Evolutionary conservation across 64 coral and sea anemone species (phyloP).

Genomic region (Actinia equina): DNA sequence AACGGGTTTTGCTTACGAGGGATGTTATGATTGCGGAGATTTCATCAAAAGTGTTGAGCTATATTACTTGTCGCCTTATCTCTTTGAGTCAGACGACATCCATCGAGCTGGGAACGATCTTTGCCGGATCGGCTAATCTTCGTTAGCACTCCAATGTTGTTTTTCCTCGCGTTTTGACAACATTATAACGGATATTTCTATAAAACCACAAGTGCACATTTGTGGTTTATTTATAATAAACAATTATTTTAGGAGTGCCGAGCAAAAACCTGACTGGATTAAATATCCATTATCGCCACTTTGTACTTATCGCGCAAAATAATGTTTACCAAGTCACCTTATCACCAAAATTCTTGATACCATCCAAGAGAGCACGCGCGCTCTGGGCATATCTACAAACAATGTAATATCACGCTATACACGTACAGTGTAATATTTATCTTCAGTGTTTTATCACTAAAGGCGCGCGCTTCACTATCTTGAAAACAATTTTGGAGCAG

Average conservation of each 20-base stretch:
- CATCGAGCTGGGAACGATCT: neutral
- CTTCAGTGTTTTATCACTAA: no score
- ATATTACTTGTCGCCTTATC: constrained; percentile 24
- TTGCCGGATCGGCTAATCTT: constrained; percentile 1
- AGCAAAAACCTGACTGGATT: neutral
- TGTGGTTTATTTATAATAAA: neutral
- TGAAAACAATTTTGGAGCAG: no score
- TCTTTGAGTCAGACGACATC: neutral
- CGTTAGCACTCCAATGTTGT: neutral
- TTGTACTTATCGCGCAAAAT: neutral
- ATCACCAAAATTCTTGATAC: neutral
- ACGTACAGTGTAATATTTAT: no score
- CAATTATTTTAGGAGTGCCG: neutral
- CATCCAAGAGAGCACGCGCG: neutral
- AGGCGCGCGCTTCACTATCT: no score
- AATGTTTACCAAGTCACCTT: neutral
- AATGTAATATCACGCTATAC: no score
- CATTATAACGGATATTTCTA: neutral
- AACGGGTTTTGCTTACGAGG: neutral
- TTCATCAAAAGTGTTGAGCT: constrained; percentile 26
- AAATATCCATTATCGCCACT: constrained; percentile 12
- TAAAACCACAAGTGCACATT: neutral
- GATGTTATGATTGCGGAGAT: constrained; percentile 19
- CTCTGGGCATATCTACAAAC: neutral
- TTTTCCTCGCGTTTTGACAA: neutral